A percentile compares a stretch with the other conserved stretches of the same genome.
phyloP scores from a whole-genome alignment of 2,888 invertebrate genomes.

The Antitype chi region DNA sequence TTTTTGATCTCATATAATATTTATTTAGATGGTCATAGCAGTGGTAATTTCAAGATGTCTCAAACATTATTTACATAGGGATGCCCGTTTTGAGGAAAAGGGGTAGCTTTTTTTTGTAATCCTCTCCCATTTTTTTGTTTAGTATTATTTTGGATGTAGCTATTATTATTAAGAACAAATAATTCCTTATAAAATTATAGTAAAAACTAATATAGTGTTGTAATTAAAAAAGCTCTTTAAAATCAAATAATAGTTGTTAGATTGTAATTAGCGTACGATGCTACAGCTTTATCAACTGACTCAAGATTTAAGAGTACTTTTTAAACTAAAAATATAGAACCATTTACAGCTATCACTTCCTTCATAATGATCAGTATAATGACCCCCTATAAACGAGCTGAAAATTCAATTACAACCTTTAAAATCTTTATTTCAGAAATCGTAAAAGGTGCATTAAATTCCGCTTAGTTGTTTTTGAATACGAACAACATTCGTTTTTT shows the following conservation, averaged over 20 bases:
- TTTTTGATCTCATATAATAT: neutral
- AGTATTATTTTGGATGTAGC: too few species aligned
- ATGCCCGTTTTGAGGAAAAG: too few species aligned
- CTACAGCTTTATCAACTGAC: neutral
- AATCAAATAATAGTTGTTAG: neutral
- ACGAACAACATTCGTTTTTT: neutral
- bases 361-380: constrained; percentile 18
- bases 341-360: neutral
- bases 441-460: constrained; percentile 43
- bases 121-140: too few species aligned
- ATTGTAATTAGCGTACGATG: neutral
- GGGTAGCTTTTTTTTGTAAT: too few species aligned
- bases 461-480: constrained; percentile 40
- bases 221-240: neutral
- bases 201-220: neutral
- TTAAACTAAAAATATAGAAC: neutral
- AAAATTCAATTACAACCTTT: constrained; percentile 16
- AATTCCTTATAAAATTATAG: neutral
- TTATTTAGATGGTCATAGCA: neutral
- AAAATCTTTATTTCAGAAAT: constrained; percentile 4
- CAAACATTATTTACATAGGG: neutral
- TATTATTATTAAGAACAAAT: too few species aligned
- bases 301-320: neutral
- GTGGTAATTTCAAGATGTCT: neutral
- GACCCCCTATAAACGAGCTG: neutral